phyloP scores from a whole-genome alignment of 2,888 invertebrate species.

The Ommatoiulus sabulosus region DNA sequence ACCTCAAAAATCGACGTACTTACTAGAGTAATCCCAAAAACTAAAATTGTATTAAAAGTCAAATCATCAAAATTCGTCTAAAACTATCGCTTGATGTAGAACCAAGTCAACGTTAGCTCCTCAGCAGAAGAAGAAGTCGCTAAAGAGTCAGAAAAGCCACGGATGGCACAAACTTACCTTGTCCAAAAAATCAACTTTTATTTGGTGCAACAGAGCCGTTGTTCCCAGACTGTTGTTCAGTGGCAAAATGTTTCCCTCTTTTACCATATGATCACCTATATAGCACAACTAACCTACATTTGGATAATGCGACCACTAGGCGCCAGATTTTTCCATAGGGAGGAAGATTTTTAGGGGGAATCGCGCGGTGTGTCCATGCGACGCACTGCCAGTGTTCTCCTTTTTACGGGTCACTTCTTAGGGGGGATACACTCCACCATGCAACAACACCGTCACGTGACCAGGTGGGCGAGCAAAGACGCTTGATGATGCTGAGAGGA shows the following conservation, averaged over 20 bases:
- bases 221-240: conserved; percentile 51
- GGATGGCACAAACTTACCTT: not conserved
- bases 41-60: too few species aligned
- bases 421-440: not conserved
- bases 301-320: conserved; percentile 50
- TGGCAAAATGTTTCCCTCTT: conserved; percentile 39
- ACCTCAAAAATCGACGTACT: too few species aligned
- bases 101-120: too few species aligned
- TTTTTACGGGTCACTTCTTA: conserved; percentile 56
- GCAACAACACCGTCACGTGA: conserved; percentile 4
- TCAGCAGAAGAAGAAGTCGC: too few species aligned
- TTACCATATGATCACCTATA: conserved; percentile 53
- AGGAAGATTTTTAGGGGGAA: conserved; percentile 46
- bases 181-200: not conserved
- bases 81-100: too few species aligned
- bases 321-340: conserved; percentile 47
- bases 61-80: too few species aligned
- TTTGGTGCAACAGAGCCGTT: conserved; percentile 37
- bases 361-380: conserved; percentile 31
- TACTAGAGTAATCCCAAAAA: too few species aligned
- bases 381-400: conserved; percentile 18
- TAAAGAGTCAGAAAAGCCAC: not conserved
- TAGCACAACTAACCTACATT: conserved; percentile 56
- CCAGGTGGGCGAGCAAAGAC: not conserved
- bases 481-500: not conserved